Base-by-base conservation (phyloP, 2,888 invertebrate genomes). In the Orthosia gothica region DNA sequence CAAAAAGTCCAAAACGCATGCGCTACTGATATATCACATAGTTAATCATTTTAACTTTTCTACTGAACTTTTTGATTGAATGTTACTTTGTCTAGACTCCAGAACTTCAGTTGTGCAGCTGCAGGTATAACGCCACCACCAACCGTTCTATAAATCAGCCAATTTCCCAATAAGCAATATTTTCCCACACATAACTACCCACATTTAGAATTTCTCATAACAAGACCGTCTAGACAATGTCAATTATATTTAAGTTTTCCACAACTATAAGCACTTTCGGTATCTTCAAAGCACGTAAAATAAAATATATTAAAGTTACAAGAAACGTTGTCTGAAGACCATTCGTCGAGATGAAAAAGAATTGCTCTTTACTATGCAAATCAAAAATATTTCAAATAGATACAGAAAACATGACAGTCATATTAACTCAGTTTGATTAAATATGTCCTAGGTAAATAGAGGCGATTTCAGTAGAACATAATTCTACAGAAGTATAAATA, bases 201-300 rank as follows among this genome's bases (percentile, higher is more conserved):
- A 45, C 47, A n/a, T 61, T 52, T 52, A 26, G 5, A 74, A 64
- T 74, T 64, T 52, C 64, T 59, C 52, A 18, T 54, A 66, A 67
- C 61, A 57, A 16, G n/a, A 71, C 20, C 18, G 81, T 83, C 84
- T 85, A 86, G 84, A 86, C 81, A 72, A 52, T 66, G 32, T 72
- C 52, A 55, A 76, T 75, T 74, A 69, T 76, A 81, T 81, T 68
- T 72, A 57, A 72, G 49, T 54, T 70, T 63, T 70, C 58, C 45
- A 45, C 57, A 71, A 45, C 55, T 61, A 20, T 58, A 72, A 75
- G 62, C 52, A 70, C 47, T 57, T 13, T 9, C 20, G 5, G 26
- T 72, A 55, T 69, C 47, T 69, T 50, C n/a, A 57, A 15, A 1
- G 3, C 63, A 59, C 3, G 12, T 49, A 52, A 71, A 71, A 64